phyloP scores from a whole-genome alignment of 2,797 vertebrate genomes.

The Discoglossus pictus region DNA sequence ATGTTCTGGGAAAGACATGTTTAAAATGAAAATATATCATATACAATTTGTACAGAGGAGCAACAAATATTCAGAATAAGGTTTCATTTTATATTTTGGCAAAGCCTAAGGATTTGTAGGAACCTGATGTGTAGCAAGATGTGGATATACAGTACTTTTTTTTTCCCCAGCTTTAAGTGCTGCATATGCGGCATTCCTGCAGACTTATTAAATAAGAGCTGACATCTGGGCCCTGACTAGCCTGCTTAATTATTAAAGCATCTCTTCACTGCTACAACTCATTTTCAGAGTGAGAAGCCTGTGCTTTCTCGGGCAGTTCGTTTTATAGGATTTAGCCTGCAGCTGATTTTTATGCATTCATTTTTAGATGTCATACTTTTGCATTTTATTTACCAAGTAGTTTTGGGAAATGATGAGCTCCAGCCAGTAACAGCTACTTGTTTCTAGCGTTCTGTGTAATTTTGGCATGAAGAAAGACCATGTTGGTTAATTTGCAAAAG shows the following conservation, averaged over 20 bases:
- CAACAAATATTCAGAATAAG: no score
- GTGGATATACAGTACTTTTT: slow-evolving; percentile 53
- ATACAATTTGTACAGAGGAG: no score
- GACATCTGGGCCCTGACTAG: slow-evolving; percentile 54
- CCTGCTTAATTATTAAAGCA: slow-evolving; percentile 66
- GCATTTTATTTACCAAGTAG: no score
- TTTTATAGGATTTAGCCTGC: slow-evolving; percentile 26
- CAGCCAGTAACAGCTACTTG: no score
- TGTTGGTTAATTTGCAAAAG: no score
- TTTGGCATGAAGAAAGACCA: no score
- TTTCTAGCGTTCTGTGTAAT: no score
- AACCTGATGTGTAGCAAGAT: background rate
- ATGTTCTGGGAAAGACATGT: no score
- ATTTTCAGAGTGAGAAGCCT: slow-evolving; percentile 21
- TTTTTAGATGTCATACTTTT: slow-evolving; percentile 2
- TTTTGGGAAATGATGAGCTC: no score
- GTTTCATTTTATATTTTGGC: background rate
- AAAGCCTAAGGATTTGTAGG: background rate
- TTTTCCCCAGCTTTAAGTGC: slow-evolving; percentile 57
- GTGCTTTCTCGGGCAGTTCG: slow-evolving; percentile 15
- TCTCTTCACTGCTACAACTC: slow-evolving; percentile 31
- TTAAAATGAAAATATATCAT: no score
- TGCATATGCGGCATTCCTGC: slow-evolving; percentile 62
- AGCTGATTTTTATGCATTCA: slow-evolving; percentile 31
- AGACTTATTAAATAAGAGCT: slow-evolving; percentile 62